Base-by-base conservation (phyloP, 2,888 invertebrate genomes). In the Microdon myrmicae region DNA sequence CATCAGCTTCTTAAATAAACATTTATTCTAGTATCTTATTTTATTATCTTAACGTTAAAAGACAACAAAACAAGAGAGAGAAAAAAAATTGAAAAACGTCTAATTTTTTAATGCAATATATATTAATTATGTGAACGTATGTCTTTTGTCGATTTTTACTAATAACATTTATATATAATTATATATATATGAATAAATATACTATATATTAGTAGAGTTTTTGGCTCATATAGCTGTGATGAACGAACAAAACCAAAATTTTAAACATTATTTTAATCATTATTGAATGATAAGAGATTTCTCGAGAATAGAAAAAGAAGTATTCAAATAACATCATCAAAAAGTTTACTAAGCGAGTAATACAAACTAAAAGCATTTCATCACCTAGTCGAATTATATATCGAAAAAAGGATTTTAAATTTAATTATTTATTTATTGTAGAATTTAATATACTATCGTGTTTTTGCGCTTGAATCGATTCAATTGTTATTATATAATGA, bases 1-100 rank as follows among this genome's bases (percentile, higher is more conserved):
- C 93, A 94, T 84, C 95, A 96, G 83, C 90, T 97, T 79, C 90
- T 95, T 82, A 94, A 94, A 87, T 90, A 90, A 86, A 83, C 28
- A 39, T 23, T 37, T 60, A 53, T 53, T 67, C 58, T 19, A 59
- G 64, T 67, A 67, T 53, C 53, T 68, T 67, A 43, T 64, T 69
- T 55, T 64, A 37, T 39, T 56, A 41, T 67, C 67, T 47, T 68
- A 58, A 59, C 49, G 43, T 60, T 68, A 54, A 10, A 48, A 37
- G 31, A 38, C 12, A 47, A 35, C 29, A 37, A 64, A 51, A 22
- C 29, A 45, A 37, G 38, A 38, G 25, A 39, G 26, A 25, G 25
- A 35, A 7, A 54, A 58, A 58, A 28, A 22, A 47, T 35, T 49
- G 34, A 53, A 54, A 14, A 37, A 47, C 35, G 43, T 68, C 37